Evolutionary conservation across 2,888 invertebrate genomes (phyloP), one percentile per base, ranked within the genome.

Genomic region (Aplocera efformata): DNA sequence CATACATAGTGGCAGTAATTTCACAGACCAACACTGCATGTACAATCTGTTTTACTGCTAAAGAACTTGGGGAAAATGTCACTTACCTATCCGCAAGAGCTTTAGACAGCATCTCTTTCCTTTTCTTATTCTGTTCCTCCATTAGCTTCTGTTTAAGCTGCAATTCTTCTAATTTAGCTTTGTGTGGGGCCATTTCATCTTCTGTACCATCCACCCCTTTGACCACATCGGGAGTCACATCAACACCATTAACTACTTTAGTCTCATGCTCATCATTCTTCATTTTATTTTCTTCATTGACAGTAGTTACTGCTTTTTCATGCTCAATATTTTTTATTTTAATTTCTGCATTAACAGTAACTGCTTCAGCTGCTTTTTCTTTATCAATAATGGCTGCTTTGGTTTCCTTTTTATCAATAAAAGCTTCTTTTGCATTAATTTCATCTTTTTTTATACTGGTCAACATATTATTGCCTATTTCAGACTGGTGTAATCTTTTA

Each of bases 51-150:
- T n/a, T n/a, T n/a, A n/a, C n/a, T n/a, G n/a, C n/a, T n/a, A n/a
- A n/a, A n/a, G n/a, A n/a, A n/a, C n/a, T n/a, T n/a, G n/a, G n/a
- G n/a, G n/a, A n/a, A 17, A 5, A 17, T 17, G 5, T 17, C 13
- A 3, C 53, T 75, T 65, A 93, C 92, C 93, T 92, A 64, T 94
- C 93, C 52, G 92, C 92, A 32, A 95, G 88, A 7, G 94, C 94
- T 75, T 92, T 92, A 0, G 92, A 80, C 6, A 95, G 79, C 73
- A 94, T 85, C 63, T 93, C 92, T 72, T 93, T 94, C 51, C 94
- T 91, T 56, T 91, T 92, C 56, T 92, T 92, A 78, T 95, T 95
- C 64, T 94, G 94, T 70, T 94, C 95, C 66, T 95, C 93, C 69
- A 95, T 94, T 50, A 92, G 64, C 72, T 92, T 94, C 60, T 94